Percentiles rank a stretch among this genome's conserved stretches.
phyloP scores from a whole-genome alignment of 2,797 vertebrate species.

The Sebastes trivittatus region DNA sequence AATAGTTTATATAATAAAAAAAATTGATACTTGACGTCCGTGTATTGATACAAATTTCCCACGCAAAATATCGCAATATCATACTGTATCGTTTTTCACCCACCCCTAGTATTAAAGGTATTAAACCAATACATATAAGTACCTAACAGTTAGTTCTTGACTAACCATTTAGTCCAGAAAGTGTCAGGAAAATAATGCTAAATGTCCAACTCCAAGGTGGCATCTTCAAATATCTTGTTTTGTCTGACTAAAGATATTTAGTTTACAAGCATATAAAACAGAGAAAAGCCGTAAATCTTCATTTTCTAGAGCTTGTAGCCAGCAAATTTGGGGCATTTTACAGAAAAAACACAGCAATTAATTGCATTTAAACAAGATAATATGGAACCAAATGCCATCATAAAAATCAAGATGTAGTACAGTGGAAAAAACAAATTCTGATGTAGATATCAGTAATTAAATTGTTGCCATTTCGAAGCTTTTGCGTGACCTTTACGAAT shows the following conservation, averaged over 20 bases:
- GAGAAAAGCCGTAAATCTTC: background rate
- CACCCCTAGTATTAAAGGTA: no score
- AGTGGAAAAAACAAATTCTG: background rate
- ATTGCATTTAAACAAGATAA: background rate
- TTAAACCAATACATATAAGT: no score
- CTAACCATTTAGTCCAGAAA: background rate
- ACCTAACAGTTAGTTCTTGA: background rate
- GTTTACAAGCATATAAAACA: background rate
- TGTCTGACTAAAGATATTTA: background rate
- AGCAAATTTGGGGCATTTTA: background rate
- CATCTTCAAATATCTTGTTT: background rate
- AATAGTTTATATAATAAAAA: no score
- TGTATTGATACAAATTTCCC: no score
- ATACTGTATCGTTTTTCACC: no score
- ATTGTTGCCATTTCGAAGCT: constrained; percentile 1
- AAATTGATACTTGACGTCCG: no score
- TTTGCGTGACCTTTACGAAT: constrained; percentile 6
- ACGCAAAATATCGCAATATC: no score
- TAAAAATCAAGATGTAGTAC: background rate
- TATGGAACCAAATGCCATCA: background rate
- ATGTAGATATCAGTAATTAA: background rate
- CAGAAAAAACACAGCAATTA: background rate
- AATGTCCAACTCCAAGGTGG: no score
- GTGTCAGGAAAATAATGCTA: no score
- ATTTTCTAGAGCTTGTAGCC: background rate